Conservation (phyloP, 1,140 invertebrate species). For the Cherax quadricarinatus region DNA sequence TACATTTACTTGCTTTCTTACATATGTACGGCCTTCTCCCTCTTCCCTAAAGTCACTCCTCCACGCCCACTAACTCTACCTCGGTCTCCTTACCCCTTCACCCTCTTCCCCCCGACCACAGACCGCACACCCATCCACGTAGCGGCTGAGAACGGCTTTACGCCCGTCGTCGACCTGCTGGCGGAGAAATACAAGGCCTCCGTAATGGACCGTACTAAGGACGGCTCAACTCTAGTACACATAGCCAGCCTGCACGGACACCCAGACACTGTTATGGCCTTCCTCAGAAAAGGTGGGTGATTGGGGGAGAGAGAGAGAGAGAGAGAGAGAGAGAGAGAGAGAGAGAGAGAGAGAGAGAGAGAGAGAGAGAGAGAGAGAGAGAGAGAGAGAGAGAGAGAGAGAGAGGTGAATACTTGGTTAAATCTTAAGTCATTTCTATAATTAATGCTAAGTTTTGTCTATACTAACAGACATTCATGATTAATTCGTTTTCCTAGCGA, state of each 20-base stretch:
- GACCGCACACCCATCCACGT: slow-evolving; percentile 98
- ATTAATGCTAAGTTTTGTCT: no score
- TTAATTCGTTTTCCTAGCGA: no score
- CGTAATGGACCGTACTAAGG: slow-evolving; percentile 94
- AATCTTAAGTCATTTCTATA: no score
- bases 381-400: neutral
- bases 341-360: neutral
- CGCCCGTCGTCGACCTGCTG: slow-evolving; percentile 94
- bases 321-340: no score
- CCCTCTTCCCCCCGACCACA: slow-evolving; percentile 75
- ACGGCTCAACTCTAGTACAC: slow-evolving; percentile 98
- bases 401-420: neutral
- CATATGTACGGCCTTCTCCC: neutral
- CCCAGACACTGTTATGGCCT: slow-evolving; percentile 98
- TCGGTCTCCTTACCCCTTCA: neutral
- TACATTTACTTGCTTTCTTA: no score
- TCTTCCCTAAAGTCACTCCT: neutral
- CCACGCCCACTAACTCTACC: slow-evolving; percentile 17
- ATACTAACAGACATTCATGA: no score
- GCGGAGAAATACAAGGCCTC: slow-evolving; percentile 99
- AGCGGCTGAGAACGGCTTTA: slow-evolving; percentile 97
- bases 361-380: neutral
- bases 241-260: slow-evolving; percentile 97
- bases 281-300: slow-evolving; percentile 90
- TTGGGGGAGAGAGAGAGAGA: neutral